Conservation (phyloP, 2,888 invertebrate genomes). For the Phyto melanocephala region DNA sequence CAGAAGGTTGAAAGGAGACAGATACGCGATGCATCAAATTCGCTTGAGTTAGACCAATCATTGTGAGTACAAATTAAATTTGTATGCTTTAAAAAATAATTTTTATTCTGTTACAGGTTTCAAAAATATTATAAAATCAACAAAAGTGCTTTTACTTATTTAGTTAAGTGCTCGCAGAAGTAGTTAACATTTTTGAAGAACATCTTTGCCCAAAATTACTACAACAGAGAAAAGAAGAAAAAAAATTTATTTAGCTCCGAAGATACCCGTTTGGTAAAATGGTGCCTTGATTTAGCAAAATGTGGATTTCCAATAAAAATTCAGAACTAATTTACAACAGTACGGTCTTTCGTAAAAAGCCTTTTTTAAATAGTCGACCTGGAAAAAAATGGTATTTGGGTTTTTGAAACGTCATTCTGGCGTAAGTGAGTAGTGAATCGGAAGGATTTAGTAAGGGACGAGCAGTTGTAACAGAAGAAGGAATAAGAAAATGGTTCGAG, state of each 20-base stretch:
- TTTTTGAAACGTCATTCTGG: not conserved
- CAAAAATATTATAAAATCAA: too few species aligned
- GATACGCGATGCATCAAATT: too few species aligned
- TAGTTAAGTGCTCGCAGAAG: too few species aligned
- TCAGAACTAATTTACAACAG: conserved; percentile 4
- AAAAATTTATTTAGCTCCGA: not conserved
- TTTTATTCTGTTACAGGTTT: too few species aligned
- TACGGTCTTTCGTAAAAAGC: conserved; percentile 31
- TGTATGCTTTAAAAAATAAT: too few species aligned
- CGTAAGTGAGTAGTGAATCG: not conserved
- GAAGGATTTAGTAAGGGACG: not conserved
- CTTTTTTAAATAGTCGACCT: conserved; percentile 25
- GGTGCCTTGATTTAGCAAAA: conserved; percentile 15
- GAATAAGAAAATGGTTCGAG: not conserved
- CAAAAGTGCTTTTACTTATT: too few species aligned
- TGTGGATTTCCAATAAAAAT: conserved; percentile 15
- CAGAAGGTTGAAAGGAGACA: too few species aligned
- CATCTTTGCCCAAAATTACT: too few species aligned
- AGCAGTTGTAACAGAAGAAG: not conserved
- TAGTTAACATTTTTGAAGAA: too few species aligned
- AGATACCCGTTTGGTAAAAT: conserved; percentile 16
- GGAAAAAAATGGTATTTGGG: not conserved
- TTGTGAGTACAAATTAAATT: too few species aligned
- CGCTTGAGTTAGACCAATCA: too few species aligned
- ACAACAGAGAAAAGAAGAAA: too few species aligned